These are phyloP conservation scores for Adoxophyes honmai DNA, from an alignment of 1,140 invertebrate genomes.

Conservation along the genomic window DNA sequence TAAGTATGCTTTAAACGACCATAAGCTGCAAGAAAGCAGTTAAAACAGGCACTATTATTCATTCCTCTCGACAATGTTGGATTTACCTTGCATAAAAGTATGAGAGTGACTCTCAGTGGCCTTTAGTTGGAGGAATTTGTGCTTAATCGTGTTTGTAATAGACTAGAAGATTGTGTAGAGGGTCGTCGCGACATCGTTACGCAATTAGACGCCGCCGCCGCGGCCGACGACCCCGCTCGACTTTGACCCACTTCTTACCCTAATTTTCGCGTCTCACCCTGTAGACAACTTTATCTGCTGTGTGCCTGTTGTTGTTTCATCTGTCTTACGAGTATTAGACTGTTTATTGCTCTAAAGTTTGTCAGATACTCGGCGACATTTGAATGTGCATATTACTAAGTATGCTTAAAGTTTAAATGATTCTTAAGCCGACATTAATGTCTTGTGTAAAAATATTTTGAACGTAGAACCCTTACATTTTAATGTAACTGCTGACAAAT, in stretches of 20 bases:
- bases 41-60: neutral
- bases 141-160: constrained; percentile 22
- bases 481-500: no score
- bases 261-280: constrained; percentile 65
- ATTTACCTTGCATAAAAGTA: neutral
- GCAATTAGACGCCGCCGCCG: constrained; percentile 52
- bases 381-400: no score
- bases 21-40: neutral
- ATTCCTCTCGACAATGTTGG: neutral
- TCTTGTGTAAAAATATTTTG: no score
- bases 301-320: neutral
- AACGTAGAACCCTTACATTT: no score
- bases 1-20: constrained; percentile 11
- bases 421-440: no score
- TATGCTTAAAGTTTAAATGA: no score
- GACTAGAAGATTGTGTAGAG: constrained; percentile 20
- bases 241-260: constrained; percentile 71
- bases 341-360: no score
- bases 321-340: neutral
- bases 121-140: constrained; percentile 15
- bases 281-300: constrained; percentile 44
- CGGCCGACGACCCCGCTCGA: constrained; percentile 61
- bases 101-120: neutral
- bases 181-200: constrained; percentile 44
- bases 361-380: no score